Conservation (phyloP, 92 coral and sea anemone species). For the Parazoanthus darwini region DNA sequence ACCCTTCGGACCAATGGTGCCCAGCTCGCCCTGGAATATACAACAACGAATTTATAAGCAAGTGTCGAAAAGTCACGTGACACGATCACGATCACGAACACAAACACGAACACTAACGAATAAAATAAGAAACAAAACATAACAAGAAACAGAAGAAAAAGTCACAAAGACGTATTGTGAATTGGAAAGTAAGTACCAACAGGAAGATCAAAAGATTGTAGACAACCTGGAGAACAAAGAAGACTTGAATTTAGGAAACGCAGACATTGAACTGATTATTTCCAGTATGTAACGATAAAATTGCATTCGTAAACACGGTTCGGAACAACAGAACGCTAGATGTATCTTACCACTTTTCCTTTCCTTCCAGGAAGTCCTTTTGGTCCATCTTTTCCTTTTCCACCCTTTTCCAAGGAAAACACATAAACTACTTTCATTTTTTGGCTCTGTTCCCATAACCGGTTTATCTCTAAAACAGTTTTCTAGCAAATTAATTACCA, state of each 20-base stretch:
- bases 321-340: neutral
- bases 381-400: conserved; percentile 35
- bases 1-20: conserved; percentile 6
- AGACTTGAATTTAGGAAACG: neutral
- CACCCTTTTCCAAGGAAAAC: conserved; percentile 16
- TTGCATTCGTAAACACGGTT: neutral
- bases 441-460: too few species aligned
- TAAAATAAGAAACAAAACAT: too few species aligned
- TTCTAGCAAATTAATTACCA: too few species aligned
- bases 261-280: neutral
- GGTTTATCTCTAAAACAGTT: too few species aligned
- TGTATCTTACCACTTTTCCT: conserved; percentile 13
- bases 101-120: too few species aligned
- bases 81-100: neutral
- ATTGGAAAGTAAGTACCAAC: neutral
- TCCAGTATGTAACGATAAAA: neutral
- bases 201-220: neutral
- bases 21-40: conserved; percentile 13
- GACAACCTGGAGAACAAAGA: neutral
- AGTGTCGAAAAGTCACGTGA: too few species aligned
- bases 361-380: conserved; percentile 24
- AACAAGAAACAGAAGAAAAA: too few species aligned
- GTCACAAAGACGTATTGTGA: too few species aligned
- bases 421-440: neutral
- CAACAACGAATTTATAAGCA: neutral